These are phyloP conservation scores for Rhopalosiphum nymphaeae DNA, from an alignment of 2,888 invertebrate species.

Conservation along the genomic window DNA sequence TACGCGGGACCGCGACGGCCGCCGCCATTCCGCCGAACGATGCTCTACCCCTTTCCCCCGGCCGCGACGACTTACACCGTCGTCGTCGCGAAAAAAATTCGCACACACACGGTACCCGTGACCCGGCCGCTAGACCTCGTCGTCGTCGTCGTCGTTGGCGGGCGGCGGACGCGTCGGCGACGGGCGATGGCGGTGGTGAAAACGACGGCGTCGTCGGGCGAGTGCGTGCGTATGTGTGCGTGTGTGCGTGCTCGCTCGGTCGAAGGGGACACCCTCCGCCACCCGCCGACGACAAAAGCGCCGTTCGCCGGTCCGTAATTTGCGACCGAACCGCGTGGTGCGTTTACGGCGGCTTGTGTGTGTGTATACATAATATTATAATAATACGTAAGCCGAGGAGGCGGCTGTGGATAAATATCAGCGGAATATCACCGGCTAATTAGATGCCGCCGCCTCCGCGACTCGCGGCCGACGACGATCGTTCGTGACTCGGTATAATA, in stretches of 20 bases:
- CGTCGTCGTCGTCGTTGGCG: conserved; percentile 45
- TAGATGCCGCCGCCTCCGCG: conserved; percentile 37
- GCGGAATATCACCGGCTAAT: conserved; percentile 30
- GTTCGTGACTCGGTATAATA: conserved; percentile 44
- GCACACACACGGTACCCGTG: conserved; percentile 7
- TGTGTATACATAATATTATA: neutral
- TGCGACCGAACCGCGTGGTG: neutral
- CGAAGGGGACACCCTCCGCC: neutral
- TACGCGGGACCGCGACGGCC: neutral
- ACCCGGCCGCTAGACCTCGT: conserved; percentile 59
- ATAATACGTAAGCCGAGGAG: neutral
- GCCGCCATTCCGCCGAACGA: neutral
- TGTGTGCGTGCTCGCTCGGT: neutral
- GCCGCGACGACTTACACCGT: neutral
- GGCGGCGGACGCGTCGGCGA: neutral
- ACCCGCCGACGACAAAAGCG: no score
- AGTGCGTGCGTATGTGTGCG: neutral
- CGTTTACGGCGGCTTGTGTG: neutral
- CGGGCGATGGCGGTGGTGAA: conserved; percentile 19
- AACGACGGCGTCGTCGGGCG: conserved; percentile 35
- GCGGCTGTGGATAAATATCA: conserved; percentile 43
- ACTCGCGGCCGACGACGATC: conserved; percentile 34
- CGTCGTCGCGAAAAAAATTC: neutral
- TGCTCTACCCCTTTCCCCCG: neutral
- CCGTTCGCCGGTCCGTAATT: neutral